These are phyloP conservation scores for Anneissia japonica DNA, from an alignment of 35 echinoderm and acorn worm genomes.

Conservation along the genomic window DNA sequence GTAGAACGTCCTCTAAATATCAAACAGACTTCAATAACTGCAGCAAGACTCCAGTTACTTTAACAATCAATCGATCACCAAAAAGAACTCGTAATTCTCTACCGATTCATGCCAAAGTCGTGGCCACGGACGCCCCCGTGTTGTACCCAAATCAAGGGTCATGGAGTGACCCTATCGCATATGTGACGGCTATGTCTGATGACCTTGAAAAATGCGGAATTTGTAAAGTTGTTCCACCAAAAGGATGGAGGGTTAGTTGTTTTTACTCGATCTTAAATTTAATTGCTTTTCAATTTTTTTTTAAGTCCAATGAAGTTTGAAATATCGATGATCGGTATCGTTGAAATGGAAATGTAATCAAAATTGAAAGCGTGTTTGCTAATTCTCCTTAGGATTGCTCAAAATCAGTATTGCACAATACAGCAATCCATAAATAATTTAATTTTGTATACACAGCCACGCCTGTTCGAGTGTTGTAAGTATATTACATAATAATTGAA, in stretches of 20 bases:
- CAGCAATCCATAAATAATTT: no score
- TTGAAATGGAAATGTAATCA: no score
- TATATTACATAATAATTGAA: no score
- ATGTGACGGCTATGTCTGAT: slow-evolving; percentile 41
- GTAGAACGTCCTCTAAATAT: background rate
- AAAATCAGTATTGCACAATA: no score
- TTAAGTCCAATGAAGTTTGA: no score
- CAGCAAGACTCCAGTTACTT: background rate
- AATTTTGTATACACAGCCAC: no score
- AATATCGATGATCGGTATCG: no score
- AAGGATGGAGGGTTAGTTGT: slow-evolving; percentile 84
- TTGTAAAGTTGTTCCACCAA: slow-evolving; percentile 89
- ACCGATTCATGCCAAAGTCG: background rate
- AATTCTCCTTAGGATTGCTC: no score
- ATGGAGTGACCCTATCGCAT: slow-evolving; percentile 77
- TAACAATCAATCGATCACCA: background rate
- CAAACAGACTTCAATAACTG: background rate
- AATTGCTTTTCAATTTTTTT: no score
- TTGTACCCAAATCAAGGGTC: slow-evolving; percentile 55
- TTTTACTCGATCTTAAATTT: no score
- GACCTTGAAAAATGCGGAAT: slow-evolving; percentile 55
- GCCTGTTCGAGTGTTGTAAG: no score
- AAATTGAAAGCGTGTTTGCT: no score
- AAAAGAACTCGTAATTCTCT: background rate
- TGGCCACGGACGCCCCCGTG: slow-evolving; percentile 45